Evolutionary conservation across 2,113 vertebrate species (phyloP).

Genomic region (Oncorhynchus keta): DNA sequence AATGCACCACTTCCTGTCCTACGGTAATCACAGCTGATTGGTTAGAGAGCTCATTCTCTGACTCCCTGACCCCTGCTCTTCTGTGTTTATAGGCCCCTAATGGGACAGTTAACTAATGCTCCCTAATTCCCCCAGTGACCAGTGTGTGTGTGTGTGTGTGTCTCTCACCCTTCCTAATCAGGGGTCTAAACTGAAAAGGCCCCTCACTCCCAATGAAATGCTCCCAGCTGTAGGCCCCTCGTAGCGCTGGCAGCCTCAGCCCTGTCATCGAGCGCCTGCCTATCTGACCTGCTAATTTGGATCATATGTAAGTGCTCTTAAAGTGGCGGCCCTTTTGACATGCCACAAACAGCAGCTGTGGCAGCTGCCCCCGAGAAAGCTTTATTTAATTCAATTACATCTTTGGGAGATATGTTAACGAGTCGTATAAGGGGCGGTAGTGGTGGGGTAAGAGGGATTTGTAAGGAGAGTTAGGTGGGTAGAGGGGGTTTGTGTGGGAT

Average conservation of each 20-base stretch:
- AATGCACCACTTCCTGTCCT: neutral
- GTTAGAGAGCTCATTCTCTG: slow-evolving; percentile 5
- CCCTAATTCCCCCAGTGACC: slow-evolving; percentile 88
- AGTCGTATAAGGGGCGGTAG: slow-evolving; percentile 80
- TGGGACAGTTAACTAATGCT: slow-evolving; percentile 82
- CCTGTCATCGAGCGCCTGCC: slow-evolving; percentile 97
- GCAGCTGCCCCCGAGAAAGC: slow-evolving; percentile 98
- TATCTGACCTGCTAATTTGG: slow-evolving; percentile 99
- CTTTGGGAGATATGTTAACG: slow-evolving; percentile 99
- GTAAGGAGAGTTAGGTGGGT: slow-evolving; percentile 6
- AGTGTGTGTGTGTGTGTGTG: slow-evolving; percentile 8
- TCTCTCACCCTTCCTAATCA: slow-evolving; percentile 89
- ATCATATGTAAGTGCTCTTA: slow-evolving; percentile 99
- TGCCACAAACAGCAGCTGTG: slow-evolving; percentile 99
- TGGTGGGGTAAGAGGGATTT: slow-evolving; percentile 39
- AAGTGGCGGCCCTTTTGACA: slow-evolving; percentile 98
- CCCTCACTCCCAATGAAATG: slow-evolving; percentile 98
- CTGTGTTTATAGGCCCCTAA: slow-evolving; percentile 85
- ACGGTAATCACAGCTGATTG: neutral
- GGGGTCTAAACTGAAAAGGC: slow-evolving; percentile 95
- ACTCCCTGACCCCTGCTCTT: slow-evolving; percentile 54
- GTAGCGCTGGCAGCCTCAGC: slow-evolving; percentile 94
- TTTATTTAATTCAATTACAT: slow-evolving; percentile 99
- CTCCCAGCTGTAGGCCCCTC: slow-evolving; percentile 99
- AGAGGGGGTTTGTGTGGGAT: neutral